phyloP scores from a whole-genome alignment of 2,888 invertebrate genomes.

The Mesochorus sp. region DNA sequence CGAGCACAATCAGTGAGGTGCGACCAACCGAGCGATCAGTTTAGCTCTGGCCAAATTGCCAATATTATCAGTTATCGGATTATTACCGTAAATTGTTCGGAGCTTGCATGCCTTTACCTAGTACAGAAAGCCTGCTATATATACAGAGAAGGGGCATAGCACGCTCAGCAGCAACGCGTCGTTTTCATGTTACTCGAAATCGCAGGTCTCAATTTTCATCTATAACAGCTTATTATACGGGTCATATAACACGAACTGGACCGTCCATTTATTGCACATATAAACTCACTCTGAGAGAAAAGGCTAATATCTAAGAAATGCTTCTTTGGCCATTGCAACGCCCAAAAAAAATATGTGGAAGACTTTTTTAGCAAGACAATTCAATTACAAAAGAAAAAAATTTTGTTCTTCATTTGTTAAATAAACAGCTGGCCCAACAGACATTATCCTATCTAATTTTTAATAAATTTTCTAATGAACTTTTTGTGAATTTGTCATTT shows the following conservation, averaged over 20 bases:
- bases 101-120: slow-evolving; percentile 73
- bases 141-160: background rate
- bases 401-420: no score
- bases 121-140: slow-evolving; percentile 11
- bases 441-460: no score
- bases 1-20: slow-evolving; percentile 43
- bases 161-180: slow-evolving; percentile 5
- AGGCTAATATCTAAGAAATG: no score
- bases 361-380: background rate
- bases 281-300: no score
- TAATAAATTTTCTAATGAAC: no score
- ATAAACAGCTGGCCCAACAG: no score
- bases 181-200: slow-evolving; percentile 33
- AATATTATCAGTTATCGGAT: slow-evolving; percentile 79
- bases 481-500: no score
- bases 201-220: slow-evolving; percentile 44
- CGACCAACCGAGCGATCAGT: slow-evolving; percentile 68
- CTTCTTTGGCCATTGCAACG: no score
- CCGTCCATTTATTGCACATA: background rate
- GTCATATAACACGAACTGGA: background rate
- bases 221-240: slow-evolving; percentile 3
- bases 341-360: no score
- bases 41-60: slow-evolving; percentile 73
- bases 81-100: slow-evolving; percentile 78
- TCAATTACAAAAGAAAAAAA: background rate